Percentiles rank a stretch among this genome's conserved stretches.
phyloP scores from a whole-genome alignment of 2,888 invertebrate genomes.

The Deladenus siricidicola region DNA sequence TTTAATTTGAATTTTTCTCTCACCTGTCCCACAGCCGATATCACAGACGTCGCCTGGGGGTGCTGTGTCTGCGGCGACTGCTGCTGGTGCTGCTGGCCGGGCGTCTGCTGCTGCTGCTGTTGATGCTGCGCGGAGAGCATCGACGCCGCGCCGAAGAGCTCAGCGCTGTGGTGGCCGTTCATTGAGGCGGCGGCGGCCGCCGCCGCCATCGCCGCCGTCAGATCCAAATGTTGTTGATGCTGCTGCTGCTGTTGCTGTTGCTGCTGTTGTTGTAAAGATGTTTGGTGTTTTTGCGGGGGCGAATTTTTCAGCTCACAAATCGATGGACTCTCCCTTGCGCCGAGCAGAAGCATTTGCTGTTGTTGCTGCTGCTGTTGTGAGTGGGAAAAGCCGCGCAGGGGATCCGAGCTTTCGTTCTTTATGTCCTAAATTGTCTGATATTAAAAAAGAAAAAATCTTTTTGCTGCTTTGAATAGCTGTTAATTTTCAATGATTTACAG shows the following conservation, averaged over 20 bases:
- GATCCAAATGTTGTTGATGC: background rate
- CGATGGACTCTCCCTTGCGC: background rate
- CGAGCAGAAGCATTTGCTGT: background rate
- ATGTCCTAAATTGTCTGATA: background rate
- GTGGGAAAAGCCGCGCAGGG: too few relatives aligned
- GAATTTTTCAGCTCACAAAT: background rate
- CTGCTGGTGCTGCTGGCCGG: background rate
- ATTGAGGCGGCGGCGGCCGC: background rate
- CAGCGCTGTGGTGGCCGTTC: background rate
- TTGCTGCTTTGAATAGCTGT: too few relatives aligned
- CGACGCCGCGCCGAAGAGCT: background rate
- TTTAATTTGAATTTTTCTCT: background rate
- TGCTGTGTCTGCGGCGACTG: background rate
- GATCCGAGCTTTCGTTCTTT: background rate
- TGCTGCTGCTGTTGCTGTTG: background rate
- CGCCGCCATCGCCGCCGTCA: background rate
- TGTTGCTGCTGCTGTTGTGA: too few relatives aligned
- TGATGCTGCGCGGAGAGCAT: background rate
- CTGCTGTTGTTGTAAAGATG: background rate
- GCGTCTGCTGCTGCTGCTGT: background rate
- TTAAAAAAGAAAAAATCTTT: too few relatives aligned
- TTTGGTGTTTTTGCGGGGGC: background rate
- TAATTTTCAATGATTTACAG: too few relatives aligned
- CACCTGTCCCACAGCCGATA: conserved; percentile 25
- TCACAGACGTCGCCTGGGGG: conserved; percentile 13